phyloP scores from a whole-genome alignment of 1,140 invertebrate species.

The Ceratosolen fusciceps region DNA sequence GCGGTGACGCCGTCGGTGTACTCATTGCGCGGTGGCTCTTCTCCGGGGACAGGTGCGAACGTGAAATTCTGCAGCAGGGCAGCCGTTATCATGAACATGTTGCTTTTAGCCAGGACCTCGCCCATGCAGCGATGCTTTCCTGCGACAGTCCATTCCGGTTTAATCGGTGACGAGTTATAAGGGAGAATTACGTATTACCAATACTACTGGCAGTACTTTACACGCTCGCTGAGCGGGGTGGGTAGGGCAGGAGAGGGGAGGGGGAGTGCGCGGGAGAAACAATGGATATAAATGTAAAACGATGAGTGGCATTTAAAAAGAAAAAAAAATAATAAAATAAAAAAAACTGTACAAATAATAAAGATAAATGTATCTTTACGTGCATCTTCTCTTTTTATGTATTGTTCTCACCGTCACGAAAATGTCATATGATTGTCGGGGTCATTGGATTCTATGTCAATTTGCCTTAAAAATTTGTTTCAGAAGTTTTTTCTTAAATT shows the following conservation, averaged over 20 bases:
- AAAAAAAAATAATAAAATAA: not conserved
- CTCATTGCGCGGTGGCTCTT: constrained; percentile 75
- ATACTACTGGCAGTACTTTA: no score
- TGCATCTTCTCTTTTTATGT: no score
- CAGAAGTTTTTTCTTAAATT: no score
- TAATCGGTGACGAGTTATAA: no score
- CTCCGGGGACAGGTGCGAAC: constrained; percentile 76
- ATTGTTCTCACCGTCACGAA: no score
- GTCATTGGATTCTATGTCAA: no score
- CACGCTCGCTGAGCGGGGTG: not conserved
- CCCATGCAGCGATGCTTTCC: constrained; percentile 89
- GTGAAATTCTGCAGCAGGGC: constrained; percentile 84
- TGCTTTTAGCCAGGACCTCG: constrained; percentile 85
- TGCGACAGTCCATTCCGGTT: constrained; percentile 57
- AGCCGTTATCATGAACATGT: constrained; percentile 87
- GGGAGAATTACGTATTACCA: no score
- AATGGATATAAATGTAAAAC: not conserved
- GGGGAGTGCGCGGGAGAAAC: no score
- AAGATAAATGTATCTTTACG: constrained; percentile 31
- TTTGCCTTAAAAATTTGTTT: no score
- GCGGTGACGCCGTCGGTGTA: constrained; percentile 82
- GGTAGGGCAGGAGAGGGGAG: not conserved
- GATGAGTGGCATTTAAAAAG: not conserved
- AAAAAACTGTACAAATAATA: constrained; percentile 47
- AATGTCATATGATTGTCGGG: no score